phyloP scores from a whole-genome alignment of 2,888 invertebrate species.

The Bellardia pandia region DNA sequence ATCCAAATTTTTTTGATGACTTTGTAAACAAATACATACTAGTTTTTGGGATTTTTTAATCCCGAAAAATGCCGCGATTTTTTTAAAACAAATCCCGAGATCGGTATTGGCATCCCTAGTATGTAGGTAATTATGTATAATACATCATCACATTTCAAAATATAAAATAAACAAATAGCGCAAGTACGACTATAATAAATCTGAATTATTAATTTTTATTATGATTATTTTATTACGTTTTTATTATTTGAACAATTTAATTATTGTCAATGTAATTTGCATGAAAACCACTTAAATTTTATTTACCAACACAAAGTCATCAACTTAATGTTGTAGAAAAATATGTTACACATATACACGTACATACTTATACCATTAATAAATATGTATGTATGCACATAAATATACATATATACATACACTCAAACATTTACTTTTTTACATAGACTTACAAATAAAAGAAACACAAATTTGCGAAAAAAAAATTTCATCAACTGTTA shows the following conservation, averaged over 20 bases:
- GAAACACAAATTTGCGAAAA: slow-evolving; percentile 26
- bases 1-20: no score
- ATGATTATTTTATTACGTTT: slow-evolving; percentile 14
- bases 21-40: no score
- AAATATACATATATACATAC: not conserved
- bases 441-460: slow-evolving; percentile 22
- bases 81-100: no score
- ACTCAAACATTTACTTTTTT: not conserved
- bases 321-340: slow-evolving; percentile 65
- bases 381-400: not conserved
- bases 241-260: slow-evolving; percentile 37
- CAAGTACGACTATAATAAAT: not conserved
- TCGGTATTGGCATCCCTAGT: no score
- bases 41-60: no score
- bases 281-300: slow-evolving; percentile 61
- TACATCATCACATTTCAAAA: no score
- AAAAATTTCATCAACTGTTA: slow-evolving; percentile 57
- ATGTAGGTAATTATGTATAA: not conserved
- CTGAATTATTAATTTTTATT: slow-evolving; percentile 26
- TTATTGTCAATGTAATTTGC: slow-evolving; percentile 45
- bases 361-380: not conserved
- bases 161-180: no score
- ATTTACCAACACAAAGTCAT: slow-evolving; percentile 55
- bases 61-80: no score
- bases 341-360: slow-evolving; percentile 6